These are phyloP conservation scores for Loxodonta africana DNA, from an alignment of 2,113 vertebrate species.

Conservation along the genomic window DNA sequence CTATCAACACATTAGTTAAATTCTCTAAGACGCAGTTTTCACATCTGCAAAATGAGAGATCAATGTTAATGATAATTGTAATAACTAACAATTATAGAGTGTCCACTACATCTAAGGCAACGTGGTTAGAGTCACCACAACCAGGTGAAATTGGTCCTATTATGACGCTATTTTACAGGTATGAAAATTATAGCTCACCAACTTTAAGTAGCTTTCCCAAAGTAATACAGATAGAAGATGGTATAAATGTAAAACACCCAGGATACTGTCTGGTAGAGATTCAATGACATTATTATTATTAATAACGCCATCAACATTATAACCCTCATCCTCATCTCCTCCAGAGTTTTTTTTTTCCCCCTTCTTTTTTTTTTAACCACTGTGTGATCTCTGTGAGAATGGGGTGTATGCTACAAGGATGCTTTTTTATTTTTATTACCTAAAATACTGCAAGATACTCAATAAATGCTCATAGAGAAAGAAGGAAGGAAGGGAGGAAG, in stretches of 20 bases:
- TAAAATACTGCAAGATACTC: neutral
- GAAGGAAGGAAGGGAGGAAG: too few relatives aligned
- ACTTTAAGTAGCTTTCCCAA: neutral
- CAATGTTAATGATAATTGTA: neutral
- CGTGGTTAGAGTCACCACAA: neutral
- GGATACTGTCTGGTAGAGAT: neutral
- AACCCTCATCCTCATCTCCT: neutral
- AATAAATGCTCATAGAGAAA: neutral
- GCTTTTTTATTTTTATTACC: neutral
- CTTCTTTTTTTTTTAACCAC: neutral
- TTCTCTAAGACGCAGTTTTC: neutral
- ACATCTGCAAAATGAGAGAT: neutral
- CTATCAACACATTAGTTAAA: neutral
- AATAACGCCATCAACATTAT: neutral
- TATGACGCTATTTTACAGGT: neutral
- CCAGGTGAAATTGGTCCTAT: neutral
- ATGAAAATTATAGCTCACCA: neutral
- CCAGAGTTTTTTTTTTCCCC: neutral
- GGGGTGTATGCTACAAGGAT: neutral
- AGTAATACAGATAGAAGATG: neutral
- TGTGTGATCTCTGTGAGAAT: neutral
- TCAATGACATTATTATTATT: neutral
- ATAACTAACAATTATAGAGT: neutral
- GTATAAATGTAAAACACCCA: neutral
- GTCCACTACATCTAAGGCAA: neutral